Evolutionary conservation across 1,140 invertebrate genomes (phyloP), one percentile per base, ranked within the genome.

Genomic region (Cotesia chilonis): DNA sequence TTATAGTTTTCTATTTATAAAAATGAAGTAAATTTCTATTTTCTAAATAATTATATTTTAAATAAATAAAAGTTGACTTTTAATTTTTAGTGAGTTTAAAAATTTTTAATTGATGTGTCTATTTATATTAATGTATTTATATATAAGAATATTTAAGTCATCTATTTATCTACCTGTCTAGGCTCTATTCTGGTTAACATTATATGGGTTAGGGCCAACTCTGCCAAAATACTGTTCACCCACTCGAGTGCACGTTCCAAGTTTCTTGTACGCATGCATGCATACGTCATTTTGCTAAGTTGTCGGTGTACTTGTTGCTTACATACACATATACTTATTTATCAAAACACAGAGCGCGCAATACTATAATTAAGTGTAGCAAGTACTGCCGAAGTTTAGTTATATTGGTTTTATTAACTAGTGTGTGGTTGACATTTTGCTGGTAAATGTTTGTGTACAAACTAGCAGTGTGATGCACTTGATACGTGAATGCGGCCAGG

Each of bases 121-220:
- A 28, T 55, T 70, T 72, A 61, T 28, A 71, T 74, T 55, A 66
- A 47, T 9, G 41, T 47, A 47, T 47, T 47, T 47, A 47, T 47
- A 47, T 7, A 47, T 47, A 47, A 47, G 10, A 47, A 47, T 47
- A 47, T 47, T 47, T 47, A 47, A 74, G 68, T 63, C 41, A 71
- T 73, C 71, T 76, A 64, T 65, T 74, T 76, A 75, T 80, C 61
- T 68, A 70, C 68, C 71, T 70, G 73, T 68, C 64, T 72, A 69
- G 35, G 77, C 80, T 78, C 74, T 79, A 81, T 83, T 83, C 80
- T 80, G 76, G 76, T 75, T 75, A 28, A 54, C 72, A 61, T 70
- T 78, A 83, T 80, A 80, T 81, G 72, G 81, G 81, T 83, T 83
- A 83, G 80, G 81, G 81, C 80, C 80, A 83, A 74, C 75, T 78